Base-by-base conservation (phyloP, 2,888 invertebrate genomes). In the Tetragonula carbonaria region DNA sequence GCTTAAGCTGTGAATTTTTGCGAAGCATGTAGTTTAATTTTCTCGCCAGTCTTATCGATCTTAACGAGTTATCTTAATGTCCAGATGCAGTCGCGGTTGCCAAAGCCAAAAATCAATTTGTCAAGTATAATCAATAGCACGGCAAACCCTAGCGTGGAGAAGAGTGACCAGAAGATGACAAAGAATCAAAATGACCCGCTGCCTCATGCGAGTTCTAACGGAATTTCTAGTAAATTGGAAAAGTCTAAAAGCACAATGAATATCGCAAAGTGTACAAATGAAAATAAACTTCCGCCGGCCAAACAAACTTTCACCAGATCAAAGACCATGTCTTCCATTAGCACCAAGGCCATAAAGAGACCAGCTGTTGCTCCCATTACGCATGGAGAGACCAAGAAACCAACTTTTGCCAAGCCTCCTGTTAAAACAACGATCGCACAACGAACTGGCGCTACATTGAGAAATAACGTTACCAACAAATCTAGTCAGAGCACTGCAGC, bases 31-130 rank as follows among this genome's bases (percentile, higher is more conserved):
- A 38, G 3, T 59, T 65, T 53, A 13, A 28, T 18, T 59, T 53
- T 65, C 6, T 23, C 33, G 2, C 21, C 11, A 11, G 14, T 62
- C 2, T 62, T 62, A 28, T 62, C 28, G 18, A 62, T 62, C 4
- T 16, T 16, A 23, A 74, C 50, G 74, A 71, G 5, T 74, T 13
- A 65, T 23, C n/a, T 55, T 76, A 53, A 21, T 71, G 6, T 75
- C 85, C 88, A 92, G 93, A 96, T 96, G 96, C 95, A 95, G 88
- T 95, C 96, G 11, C 95, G 95, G 51, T 91, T 95, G 80, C 95
- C 95, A n/a, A 95, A 95, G 73, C 91, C 92, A 78, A 90, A 87
- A 86, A 75, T 78, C 71, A 57, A 38, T 28, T 65, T 87, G 84
- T 68, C 85, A 81, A 90, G 91, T 84, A 28, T 86, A 45, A 23